Evolutionary conservation across 2,797 vertebrate genomes (phyloP).

Genomic region (Bothrops alternatus): DNA sequence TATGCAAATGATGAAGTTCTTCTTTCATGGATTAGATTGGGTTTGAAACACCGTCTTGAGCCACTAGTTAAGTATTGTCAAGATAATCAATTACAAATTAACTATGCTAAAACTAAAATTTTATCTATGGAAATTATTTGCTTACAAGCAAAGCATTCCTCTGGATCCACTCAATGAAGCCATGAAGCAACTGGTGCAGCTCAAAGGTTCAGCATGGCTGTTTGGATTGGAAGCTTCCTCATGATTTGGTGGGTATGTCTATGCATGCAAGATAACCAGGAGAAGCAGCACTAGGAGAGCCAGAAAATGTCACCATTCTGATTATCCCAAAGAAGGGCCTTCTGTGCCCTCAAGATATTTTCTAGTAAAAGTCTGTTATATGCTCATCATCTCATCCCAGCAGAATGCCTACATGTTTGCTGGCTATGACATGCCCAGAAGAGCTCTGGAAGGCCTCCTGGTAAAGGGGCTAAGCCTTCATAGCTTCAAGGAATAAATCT

Average conservation of each 20-base stretch:
- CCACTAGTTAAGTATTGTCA: not conserved
- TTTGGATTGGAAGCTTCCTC: not conserved
- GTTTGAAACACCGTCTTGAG: not conserved
- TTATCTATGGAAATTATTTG: not conserved
- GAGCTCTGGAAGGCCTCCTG: not conserved
- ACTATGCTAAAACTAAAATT: not conserved
- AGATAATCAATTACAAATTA: not conserved
- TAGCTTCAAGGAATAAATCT: not conserved
- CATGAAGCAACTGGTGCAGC: not conserved
- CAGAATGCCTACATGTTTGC: not conserved
- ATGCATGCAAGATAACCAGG: not conserved
- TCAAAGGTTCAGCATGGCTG: not conserved
- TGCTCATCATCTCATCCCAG: not conserved
- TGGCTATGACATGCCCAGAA: not conserved
- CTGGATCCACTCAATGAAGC: not conserved
- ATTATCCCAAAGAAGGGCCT: not conserved
- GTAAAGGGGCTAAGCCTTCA: not conserved
- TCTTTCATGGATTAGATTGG: not conserved
- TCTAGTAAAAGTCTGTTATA: not conserved
- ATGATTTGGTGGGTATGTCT: not conserved
- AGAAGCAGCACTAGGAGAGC: not conserved
- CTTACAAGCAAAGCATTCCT: not conserved
- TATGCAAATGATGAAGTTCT: not conserved
- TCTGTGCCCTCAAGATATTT: not conserved
- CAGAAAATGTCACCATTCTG: not conserved